Evolutionary conservation across 92 coral and sea anemone genomes (phyloP), one percentile per base, ranked within the genome.

Genomic region (Chrysogorgia sp.): DNA sequence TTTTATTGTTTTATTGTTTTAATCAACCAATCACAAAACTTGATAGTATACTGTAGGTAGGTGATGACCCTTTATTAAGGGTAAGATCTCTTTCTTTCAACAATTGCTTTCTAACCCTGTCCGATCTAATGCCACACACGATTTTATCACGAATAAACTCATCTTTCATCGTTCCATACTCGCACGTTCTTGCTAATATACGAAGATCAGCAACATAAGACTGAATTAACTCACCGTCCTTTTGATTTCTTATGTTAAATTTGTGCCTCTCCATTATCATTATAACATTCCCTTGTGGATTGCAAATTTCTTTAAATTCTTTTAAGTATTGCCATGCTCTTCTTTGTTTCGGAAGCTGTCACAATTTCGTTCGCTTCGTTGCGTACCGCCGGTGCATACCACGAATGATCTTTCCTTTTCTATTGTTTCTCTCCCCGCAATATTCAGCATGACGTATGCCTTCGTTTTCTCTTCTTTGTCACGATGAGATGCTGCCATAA

Each of bases 251-350:
- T 7, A 8, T 19, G 35, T 63, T 63, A 19, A 63, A 63, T 63
- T 63, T 63, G 35, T 63, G 70, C 47, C 72, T 58, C 0, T n/a
- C n/a, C n/a, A n/a, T n/a, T n/a, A n/a, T n/a, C n/a, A n/a, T n/a
- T n/a, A 63, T 75, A 6, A 82, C 86, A 50, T 82, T 82, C 34
- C 68, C 76, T 28, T 58, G 86, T 23, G 81, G 86, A 52, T 75
- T 71, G 68, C 86, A 75, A 35, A 63, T 63, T 65, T 82, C 82
- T 60, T 66, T 58, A 52, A 69, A 61, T 48, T 19, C 74, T 24
- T 45, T 81, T 71, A 1, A 69, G 69, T 9, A 45, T 58, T 25
- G 25, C 66, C 33, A 45, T 47, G 34, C 80, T 61, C 69, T 81
- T 74, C 40, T 67, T 67, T 43, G 74, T 58, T 35, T 81, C 80